Conservation (phyloP, 2,113 vertebrate genomes). For the Microcebus ravelobensis region DNA sequence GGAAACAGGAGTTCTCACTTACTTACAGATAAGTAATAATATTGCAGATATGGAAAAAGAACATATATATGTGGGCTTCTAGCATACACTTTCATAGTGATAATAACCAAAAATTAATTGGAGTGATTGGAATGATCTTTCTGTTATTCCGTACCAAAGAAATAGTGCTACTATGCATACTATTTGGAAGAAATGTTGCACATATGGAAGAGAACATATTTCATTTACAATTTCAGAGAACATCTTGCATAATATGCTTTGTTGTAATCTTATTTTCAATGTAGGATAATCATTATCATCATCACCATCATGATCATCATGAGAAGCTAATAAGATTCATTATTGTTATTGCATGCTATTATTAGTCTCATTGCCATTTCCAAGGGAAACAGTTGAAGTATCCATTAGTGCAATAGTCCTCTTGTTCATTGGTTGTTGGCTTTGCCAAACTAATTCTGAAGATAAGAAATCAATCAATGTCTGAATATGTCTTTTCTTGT, state of each 20-base stretch:
- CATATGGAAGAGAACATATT: constrained; percentile 64
- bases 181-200: constrained; percentile 70
- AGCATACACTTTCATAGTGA: constrained; percentile 26
- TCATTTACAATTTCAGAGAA: constrained; percentile 78
- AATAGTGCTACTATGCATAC: constrained; percentile 74
- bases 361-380: constrained; percentile 71
- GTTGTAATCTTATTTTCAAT: constrained; percentile 78
- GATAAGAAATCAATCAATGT: neutral
- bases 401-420: constrained; percentile 51
- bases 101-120: constrained; percentile 73
- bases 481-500: constrained; percentile 9
- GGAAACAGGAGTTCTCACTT: neutral
- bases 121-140: constrained; percentile 66
- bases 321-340: constrained; percentile 80
- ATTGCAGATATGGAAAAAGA: constrained; percentile 33
- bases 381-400: constrained; percentile 57
- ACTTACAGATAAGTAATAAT: constrained; percentile 8
- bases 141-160: constrained; percentile 64
- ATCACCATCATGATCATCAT: constrained; percentile 61
- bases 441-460: constrained; percentile 56
- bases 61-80: constrained; percentile 22
- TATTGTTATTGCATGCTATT: constrained; percentile 70
- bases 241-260: constrained; percentile 65
- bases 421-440: constrained; percentile 24
- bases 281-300: constrained; percentile 69